phyloP scores from a whole-genome alignment of 1,140 invertebrate genomes.

The Trichoplusia ni region DNA sequence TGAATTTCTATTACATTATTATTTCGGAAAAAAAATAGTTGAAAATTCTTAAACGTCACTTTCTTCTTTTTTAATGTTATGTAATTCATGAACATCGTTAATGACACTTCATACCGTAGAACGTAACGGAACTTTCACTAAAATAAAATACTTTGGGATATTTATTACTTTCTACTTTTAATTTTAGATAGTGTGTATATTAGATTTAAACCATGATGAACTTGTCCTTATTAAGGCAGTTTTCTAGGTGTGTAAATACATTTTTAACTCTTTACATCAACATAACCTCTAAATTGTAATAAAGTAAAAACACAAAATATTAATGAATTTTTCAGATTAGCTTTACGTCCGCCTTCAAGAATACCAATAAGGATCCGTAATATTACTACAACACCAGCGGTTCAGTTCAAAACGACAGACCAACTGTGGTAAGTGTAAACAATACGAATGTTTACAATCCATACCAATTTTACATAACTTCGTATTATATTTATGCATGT shows the following conservation, averaged over 20 bases:
- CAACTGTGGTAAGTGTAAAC: slow-evolving; percentile 68
- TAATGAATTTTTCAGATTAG: slow-evolving; percentile 55
- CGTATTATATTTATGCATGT: not conserved
- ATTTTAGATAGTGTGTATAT: no score
- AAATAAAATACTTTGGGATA: not conserved
- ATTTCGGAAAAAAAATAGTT: no score
- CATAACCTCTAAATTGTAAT: slow-evolving; percentile 30
- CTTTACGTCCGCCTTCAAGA: slow-evolving; percentile 49
- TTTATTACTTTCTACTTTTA: no score
- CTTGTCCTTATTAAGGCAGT: slow-evolving; percentile 58
- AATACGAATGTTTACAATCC: no score
- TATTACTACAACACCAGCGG: slow-evolving; percentile 52
- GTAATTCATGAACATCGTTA: no score
- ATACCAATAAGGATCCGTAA: slow-evolving; percentile 46
- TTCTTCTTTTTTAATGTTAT: no score
- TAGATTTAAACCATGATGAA: slow-evolving; percentile 64
- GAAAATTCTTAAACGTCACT: no score
- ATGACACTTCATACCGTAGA: no score
- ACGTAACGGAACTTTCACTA: no score
- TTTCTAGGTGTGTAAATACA: slow-evolving; percentile 50
- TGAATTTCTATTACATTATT: no score
- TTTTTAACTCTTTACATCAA: not conserved
- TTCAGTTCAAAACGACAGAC: slow-evolving; percentile 68
- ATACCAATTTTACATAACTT: no score
- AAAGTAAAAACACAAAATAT: not conserved